Evolutionary conservation across 2,888 invertebrate species (phyloP).

Genomic region (Rhynchonema sp.): DNA sequence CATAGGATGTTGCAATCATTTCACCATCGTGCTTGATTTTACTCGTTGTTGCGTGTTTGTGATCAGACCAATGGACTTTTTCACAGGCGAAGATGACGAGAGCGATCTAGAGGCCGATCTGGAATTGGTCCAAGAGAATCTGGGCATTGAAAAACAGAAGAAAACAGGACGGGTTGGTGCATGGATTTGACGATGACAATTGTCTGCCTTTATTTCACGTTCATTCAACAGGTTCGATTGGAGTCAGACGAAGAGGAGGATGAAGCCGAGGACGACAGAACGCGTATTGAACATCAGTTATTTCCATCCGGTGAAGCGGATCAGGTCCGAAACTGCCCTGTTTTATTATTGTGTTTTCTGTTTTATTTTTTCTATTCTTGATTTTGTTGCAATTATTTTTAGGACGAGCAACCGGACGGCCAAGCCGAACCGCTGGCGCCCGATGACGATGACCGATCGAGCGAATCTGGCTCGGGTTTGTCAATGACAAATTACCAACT

Average conservation of each 20-base stretch:
- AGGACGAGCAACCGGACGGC: slow-evolving; percentile 6
- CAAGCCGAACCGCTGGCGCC: slow-evolving; percentile 4
- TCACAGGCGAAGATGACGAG: slow-evolving; percentile 51
- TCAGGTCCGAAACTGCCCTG: neutral
- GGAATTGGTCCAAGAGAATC: slow-evolving; percentile 88
- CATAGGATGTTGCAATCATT: too few species aligned
- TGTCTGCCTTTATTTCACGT: neutral
- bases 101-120: slow-evolving; percentile 92
- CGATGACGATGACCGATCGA: slow-evolving; percentile 38
- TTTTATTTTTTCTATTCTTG: neutral
- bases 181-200: slow-evolving; percentile 36
- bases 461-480: slow-evolving; percentile 8
- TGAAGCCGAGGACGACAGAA: slow-evolving; percentile 17
- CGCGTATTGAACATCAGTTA: slow-evolving; percentile 26
- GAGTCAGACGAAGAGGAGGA: slow-evolving; percentile 17
- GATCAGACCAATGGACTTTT: neutral
- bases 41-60: neutral
- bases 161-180: slow-evolving; percentile 43
- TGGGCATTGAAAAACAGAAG: slow-evolving; percentile 56
- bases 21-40: neutral
- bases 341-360: neutral
- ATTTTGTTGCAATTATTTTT: neutral
- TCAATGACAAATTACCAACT: slow-evolving; percentile 47
- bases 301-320: too few species aligned
- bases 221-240: slow-evolving; percentile 29